A percentile compares a stretch with the other conserved stretches of the same genome.
Conservation (phyloP, 2,113 vertebrate genomes). For the Rhegmatorhina hoffmannsi region DNA sequence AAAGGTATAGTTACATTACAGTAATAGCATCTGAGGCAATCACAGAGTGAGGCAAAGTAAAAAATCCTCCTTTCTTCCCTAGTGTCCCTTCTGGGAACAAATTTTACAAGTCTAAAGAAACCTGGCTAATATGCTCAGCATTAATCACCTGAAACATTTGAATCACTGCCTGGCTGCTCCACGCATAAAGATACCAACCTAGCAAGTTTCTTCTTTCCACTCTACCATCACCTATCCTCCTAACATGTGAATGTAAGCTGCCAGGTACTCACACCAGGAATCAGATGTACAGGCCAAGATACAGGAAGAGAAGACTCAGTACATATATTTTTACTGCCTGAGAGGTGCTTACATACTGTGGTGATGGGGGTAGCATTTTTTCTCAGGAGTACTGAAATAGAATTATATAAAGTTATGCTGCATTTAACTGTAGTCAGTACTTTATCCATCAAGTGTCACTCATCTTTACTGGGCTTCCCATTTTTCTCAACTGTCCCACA, state of each 20-base stretch:
- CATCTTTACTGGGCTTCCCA: not conserved
- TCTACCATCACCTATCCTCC: not conserved
- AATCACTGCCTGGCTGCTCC: not conserved
- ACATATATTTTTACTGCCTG: conserved; percentile 20
- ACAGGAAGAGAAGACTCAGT: not conserved
- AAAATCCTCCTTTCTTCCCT: not conserved
- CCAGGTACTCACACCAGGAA: not conserved
- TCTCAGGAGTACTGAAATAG: not conserved
- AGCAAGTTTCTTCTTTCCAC: not conserved
- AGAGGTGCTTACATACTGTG: not conserved
- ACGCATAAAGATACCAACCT: not conserved
- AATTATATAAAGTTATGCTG: not conserved
- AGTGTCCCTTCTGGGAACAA: not conserved
- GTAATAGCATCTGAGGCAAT: not conserved
- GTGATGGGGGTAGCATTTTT: not conserved
- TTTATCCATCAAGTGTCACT: not conserved
- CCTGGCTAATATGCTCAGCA: not conserved
- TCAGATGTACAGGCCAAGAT: not conserved
- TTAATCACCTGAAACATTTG: not conserved
- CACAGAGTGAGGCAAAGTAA: not conserved
- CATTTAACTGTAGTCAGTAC: not conserved
- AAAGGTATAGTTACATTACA: not conserved
- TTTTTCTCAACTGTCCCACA: not conserved
- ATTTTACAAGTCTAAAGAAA: not conserved
- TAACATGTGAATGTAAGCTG: not conserved